Evolutionary conservation across 2,888 invertebrate genomes (phyloP), one percentile per base, ranked within the genome.

Genomic region (Phaonia tiefii): DNA sequence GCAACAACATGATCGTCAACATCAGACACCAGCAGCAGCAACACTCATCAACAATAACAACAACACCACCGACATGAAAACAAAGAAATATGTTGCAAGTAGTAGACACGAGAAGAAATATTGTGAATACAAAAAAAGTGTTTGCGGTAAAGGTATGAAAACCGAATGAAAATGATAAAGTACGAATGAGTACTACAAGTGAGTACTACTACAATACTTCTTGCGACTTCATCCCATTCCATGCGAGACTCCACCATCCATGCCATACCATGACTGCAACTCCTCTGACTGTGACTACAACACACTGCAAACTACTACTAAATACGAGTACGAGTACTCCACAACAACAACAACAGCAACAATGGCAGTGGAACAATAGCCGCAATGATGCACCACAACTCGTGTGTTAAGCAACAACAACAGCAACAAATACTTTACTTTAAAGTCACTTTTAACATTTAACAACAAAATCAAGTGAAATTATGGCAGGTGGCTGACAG

Each of bases 281-380:
- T n/a, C n/a, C n/a, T n/a, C n/a, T n/a, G n/a, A n/a, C 67, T 31
- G 31, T n/a, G n/a, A n/a, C n/a, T n/a, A 31, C 44, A 25, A 49
- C 51, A 79, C 70, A 65, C 74, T 76, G 66, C 69, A 76, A 76
- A 81, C n/a, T n/a, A n/a, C n/a, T 72, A 73, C 51, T 63, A 65
- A 79, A 69, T 75, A 63, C 17, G 37, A 67, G 37, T 67, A n/a
- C n/a, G 13, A 58, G 58, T 20, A 13, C 7, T 49, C 60, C 39
- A 54, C n/a, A 63, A 13, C 39, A 73, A 10, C 51, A 73, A 39
- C 63, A 65, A 39, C 13, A 25, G 44, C 42, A 56, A 5, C 8
- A 31, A 8, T 3, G 31, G 31, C 31, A 31, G 31, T n/a, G 39
- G 8, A 49, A 65, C 26, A 73, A 26, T 25, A 20, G 44, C 56